Base-by-base conservation (phyloP, 2,113 vertebrate genomes). In the Scortum barcoo region DNA sequence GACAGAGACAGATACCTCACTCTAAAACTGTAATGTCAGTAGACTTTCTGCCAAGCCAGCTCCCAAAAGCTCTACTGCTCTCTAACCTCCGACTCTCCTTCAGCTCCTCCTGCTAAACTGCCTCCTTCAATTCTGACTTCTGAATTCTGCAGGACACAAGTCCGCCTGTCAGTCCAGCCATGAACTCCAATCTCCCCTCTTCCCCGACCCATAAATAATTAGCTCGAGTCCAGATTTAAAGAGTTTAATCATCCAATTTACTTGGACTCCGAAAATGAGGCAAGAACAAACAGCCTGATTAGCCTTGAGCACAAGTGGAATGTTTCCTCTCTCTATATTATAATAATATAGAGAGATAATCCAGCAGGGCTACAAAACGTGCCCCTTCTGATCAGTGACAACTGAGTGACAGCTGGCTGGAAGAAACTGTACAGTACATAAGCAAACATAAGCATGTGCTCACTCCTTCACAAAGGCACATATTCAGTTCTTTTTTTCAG, bases 161-260 rank as follows among this genome's bases (percentile, higher is more conserved):
- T 77, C 67, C 24, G 84, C 72, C 72, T 65, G 72, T 85, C 82
- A 69, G 80, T 80, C 66, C 33, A 12, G 19, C 72, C 51, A 8
- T 80, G 76, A 78, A 81, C 75, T 58, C 46, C 60, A 44, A 63
- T 19, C 72, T 81, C 77, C 86, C 85, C 80, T 84, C 82, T 76
- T n/a, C 88, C 30, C 79, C 61, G 72, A 53, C 76, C 76, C 77
- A 87, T 80, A 77, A 87, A 90, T 77, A 87, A 86, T 80, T 71
- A 66, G 69, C 60, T 51, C 80, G 66, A 81, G 92, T 92, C 94
- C 92, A 91, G 51, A 87, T 86, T 90, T 79, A 85, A 84, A 86
- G 67, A 84, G 77, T 86, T 83, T 89, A 92, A 93, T 84, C 60
- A 78, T 79, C 78, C 86, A 84, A 86, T 92, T 93, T 77, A 85